Evolutionary conservation across 1,140 invertebrate species (phyloP).

Genomic region (Gryon sp.): DNA sequence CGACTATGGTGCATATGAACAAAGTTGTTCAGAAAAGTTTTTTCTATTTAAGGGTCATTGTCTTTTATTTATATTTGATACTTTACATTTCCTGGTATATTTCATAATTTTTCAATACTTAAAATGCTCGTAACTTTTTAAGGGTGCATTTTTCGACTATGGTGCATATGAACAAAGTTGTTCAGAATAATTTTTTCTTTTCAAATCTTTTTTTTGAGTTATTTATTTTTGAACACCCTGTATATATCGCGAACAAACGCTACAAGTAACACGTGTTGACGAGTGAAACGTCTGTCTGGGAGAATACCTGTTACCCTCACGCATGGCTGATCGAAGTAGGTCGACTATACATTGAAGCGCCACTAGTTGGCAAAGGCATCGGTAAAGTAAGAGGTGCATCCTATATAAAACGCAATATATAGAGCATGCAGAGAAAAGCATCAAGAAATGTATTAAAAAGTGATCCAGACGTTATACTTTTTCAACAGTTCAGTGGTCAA

Average conservation of each 20-base stretch:
- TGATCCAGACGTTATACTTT: conserved; percentile 28
- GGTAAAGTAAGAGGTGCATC: conserved; percentile 45
- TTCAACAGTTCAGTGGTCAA: conserved; percentile 22
- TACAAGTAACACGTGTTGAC: conserved; percentile 63
- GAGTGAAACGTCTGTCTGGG: conserved; percentile 49
- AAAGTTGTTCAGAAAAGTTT: no score
- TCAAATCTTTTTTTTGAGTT: no score
- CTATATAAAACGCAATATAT: conserved; percentile 44
- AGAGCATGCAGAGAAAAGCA: conserved; percentile 30
- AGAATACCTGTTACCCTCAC: conserved; percentile 69
- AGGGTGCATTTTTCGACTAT: no score
- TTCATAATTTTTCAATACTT: no score
- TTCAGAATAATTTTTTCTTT: no score
- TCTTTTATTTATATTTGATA: no score
- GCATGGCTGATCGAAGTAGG: conserved; percentile 68
- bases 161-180: no score
- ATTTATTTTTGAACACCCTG: no score
- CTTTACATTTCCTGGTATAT: no score
- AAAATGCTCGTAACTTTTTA: no score
- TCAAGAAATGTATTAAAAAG: conserved; percentile 40
- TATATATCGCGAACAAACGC: conserved; percentile 36
- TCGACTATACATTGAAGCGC: conserved; percentile 60
- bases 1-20: no score
- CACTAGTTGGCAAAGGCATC: conserved; percentile 48
- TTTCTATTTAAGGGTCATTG: no score